Percentiles rank a stretch among this genome's conserved stretches.
These are phyloP conservation scores for Yasuhikotakia modesta DNA, from an alignment of 2,797 vertebrate species.

Conservation along the genomic window DNA sequence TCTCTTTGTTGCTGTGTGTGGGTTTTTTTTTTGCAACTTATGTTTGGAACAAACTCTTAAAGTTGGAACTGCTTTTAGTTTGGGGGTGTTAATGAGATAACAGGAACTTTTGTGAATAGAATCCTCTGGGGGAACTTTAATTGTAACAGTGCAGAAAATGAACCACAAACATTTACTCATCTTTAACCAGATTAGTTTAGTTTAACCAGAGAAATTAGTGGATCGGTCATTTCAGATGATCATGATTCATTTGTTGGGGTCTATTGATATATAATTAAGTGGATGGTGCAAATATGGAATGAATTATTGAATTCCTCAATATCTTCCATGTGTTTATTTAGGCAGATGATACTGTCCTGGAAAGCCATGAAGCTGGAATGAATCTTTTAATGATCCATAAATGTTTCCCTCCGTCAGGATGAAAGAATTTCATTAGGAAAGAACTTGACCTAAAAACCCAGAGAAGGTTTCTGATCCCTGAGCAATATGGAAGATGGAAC, in stretches of 20 bases:
- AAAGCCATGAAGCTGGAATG: not conserved
- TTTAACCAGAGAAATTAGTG: not conserved
- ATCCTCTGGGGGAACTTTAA: not conserved
- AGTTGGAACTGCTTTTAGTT: constrained; percentile 9
- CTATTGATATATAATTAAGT: not conserved
- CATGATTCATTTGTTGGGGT: not conserved
- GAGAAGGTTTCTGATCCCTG: not conserved
- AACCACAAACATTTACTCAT: not conserved
- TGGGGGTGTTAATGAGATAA: not conserved
- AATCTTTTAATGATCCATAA: not conserved
- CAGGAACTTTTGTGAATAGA: not conserved
- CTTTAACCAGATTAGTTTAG: not conserved
- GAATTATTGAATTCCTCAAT: not conserved
- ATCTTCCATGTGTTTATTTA: not conserved
- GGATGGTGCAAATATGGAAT: not conserved
- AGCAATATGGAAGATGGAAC: not conserved
- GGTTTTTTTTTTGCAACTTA: not conserved
- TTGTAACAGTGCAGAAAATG: not conserved
- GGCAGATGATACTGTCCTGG: not conserved
- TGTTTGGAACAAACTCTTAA: constrained; percentile 8
- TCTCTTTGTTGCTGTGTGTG: constrained; percentile 17
- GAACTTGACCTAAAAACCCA: not conserved
- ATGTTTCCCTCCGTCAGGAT: not conserved
- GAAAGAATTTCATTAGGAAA: not conserved
- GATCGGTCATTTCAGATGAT: not conserved